A percentile compares a stretch with the other conserved stretches of the same genome.
Conservation (phyloP, 2,888 invertebrate species). For the Leptopilina syphax region DNA sequence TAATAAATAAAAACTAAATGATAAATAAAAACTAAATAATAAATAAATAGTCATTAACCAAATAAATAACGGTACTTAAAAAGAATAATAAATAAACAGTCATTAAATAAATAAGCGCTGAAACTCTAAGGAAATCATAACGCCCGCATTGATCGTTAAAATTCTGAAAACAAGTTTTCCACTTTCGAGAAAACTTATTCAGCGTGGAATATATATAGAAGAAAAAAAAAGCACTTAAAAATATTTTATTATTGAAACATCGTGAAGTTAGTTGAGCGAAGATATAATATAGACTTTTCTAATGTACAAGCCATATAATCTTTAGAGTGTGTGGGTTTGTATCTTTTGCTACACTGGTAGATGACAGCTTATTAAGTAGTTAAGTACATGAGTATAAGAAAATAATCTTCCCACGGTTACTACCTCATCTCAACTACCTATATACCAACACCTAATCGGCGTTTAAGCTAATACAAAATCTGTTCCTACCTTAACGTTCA, state of each 20-base stretch:
- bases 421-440: conserved; percentile 45
- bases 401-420: conserved; percentile 59
- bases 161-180: not conserved
- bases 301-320: not conserved
- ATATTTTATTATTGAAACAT: conserved; percentile 33
- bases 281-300: not conserved
- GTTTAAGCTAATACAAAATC: conserved; percentile 50
- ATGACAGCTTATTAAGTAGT: conserved; percentile 56
- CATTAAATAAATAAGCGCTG: too few species aligned
- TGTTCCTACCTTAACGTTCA: not conserved
- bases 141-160: too few species aligned
- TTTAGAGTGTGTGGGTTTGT: not conserved
- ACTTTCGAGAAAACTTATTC: not conserved
- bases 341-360: conserved; percentile 20
- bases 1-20: too few species aligned
- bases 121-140: too few species aligned
- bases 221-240: conserved; percentile 10
- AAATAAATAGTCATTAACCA: too few species aligned
- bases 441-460: conserved; percentile 45
- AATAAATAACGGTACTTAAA: too few species aligned
- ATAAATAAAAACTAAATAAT: too few species aligned
- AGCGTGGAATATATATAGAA: too few species aligned
- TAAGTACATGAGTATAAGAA: conserved; percentile 57
- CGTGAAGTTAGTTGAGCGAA: not conserved
- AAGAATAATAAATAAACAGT: too few species aligned